These are phyloP conservation scores for Caenorhabditis sp. DNA, from an alignment of 2,888 invertebrate genomes.

Conservation along the genomic window DNA sequence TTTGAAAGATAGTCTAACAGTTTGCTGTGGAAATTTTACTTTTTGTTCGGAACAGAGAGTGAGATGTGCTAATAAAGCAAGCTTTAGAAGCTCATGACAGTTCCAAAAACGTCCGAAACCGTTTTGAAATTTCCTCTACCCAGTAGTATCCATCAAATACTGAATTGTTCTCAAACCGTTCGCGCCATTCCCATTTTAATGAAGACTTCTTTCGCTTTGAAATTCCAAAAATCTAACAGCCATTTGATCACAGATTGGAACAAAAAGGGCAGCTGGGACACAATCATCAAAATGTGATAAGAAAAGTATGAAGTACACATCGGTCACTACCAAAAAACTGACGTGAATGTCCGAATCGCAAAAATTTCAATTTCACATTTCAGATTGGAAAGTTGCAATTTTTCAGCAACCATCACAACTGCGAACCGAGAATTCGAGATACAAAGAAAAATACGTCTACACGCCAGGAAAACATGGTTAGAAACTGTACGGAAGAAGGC, in stretches of 20 bases:
- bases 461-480: background rate
- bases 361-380: conserved; percentile 10
- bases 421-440: background rate
- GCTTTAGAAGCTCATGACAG: too few relatives aligned
- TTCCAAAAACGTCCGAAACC: too few relatives aligned
- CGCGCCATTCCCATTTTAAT: too few relatives aligned
- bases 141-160: too few relatives aligned
- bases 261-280: conserved; percentile 17
- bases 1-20: too few relatives aligned
- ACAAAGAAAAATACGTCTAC: conserved; percentile 11
- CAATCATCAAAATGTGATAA: conserved; percentile 41
- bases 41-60: too few relatives aligned
- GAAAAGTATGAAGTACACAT: conserved; percentile 31
- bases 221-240: background rate
- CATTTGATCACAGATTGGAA: conserved; percentile 39
- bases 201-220: too few relatives aligned
- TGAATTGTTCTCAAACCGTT: too few relatives aligned
- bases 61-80: too few relatives aligned
- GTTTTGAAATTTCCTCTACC: too few relatives aligned
- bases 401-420: background rate
- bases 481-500: conserved; percentile 8
- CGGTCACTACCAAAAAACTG: background rate
- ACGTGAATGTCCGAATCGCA: conserved; percentile 29
- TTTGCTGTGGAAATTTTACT: too few relatives aligned
- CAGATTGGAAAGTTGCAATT: background rate